Base-by-base conservation (phyloP, 92 coral and sea anemone genomes). In the Bergia puertoricense region DNA sequence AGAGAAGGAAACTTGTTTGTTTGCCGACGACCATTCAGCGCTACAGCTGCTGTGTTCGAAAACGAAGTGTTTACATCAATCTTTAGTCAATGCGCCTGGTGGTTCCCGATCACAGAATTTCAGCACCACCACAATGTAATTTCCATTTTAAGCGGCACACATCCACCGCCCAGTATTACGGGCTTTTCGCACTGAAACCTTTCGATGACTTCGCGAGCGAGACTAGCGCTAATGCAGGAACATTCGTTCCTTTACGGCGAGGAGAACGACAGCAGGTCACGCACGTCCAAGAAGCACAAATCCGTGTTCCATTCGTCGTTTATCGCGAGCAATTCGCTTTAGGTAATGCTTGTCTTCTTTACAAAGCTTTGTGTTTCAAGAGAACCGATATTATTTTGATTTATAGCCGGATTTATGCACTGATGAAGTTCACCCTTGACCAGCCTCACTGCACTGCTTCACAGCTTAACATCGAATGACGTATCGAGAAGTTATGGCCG, bases 321-420 rank as follows among this genome's bases (percentile, higher is more conserved):
- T 84, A 13, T 6, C 43, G 71, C 69, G 37, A 69, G 46, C 78
- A 72, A 18, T 69, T 84, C 66, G 45, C 41, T 73, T 50, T 45
- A 38, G 41, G 79, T 84, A 46, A 84, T 83, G 77, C 65, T 44
- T 83, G 86, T 77, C 74, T 68, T 83, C 86, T 69, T 48, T 39
- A 65, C 77, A 45, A 83, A 83, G 77, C 86, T 83, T 68, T 68
- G 86, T n/a, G 86, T 72, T 83, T 68, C 77, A 42, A 68, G 66
- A 83, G 86, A 83, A 83, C 77, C 77, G 42, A 83, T 38, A 67
- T 43, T 83, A 83, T 83, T 83, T 83, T 83, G 86, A 83, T 83
- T 83, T 83, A 83, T 42, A 83, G 86, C 86, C 86, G 86, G 86
- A 83, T 67, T 83, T 45, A 68, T 83, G 77, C 86, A 83, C 86